phyloP scores from a whole-genome alignment of 2,113 vertebrate species.

The Seriola aureovittata region DNA sequence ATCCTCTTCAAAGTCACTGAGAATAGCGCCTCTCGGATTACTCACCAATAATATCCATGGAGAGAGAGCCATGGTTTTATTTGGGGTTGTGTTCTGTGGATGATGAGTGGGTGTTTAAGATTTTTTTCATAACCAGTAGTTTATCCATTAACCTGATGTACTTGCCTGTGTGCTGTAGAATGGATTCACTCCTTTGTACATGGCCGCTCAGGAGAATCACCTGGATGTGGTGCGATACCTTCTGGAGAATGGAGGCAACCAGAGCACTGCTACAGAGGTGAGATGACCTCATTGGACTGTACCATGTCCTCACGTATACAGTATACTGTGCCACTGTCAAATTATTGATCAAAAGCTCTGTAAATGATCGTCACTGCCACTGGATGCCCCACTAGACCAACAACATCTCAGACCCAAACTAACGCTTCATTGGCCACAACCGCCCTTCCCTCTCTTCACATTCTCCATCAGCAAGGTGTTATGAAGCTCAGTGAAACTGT shows the following conservation, averaged over 20 bases:
- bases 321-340: background rate
- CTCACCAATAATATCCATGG: background rate
- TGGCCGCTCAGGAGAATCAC: slow-evolving; percentile 99
- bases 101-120: no score
- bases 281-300: background rate
- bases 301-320: background rate
- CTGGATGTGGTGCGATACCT: slow-evolving; percentile 96
- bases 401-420: no score
- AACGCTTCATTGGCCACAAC: no score
- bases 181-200: slow-evolving; percentile 98
- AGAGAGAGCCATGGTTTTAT: background rate
- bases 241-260: slow-evolving; percentile 97
- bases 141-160: background rate
- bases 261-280: slow-evolving; percentile 99
- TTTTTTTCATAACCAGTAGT: background rate
- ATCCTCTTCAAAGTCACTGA: background rate
- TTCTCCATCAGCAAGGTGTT: no score
- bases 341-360: background rate
- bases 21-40: background rate
- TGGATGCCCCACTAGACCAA: no score
- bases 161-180: slow-evolving; percentile 84
- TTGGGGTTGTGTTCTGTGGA: background rate
- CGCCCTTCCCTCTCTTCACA: no score
- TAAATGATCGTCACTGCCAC: no score
- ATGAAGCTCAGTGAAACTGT: no score